Percentiles rank a stretch among this genome's conserved stretches.
Evolutionary conservation across 2,888 invertebrate genomes (phyloP).

Genomic region (Ectemnius lituratus): DNA sequence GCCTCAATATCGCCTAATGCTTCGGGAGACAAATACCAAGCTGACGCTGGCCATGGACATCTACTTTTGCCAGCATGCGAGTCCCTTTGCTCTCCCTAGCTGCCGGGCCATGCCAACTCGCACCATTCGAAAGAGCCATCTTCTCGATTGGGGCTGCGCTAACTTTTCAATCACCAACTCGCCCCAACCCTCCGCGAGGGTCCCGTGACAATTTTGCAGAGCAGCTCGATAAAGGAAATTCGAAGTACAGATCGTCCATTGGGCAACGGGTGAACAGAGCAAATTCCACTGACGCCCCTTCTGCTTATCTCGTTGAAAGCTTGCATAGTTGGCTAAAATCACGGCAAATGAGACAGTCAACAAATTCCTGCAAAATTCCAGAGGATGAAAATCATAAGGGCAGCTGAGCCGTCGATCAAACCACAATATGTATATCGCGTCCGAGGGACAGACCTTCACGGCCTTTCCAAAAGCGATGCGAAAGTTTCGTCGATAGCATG

Average conservation of each 20-base stretch:
- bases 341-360: slow-evolving; percentile 48
- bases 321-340: slow-evolving; percentile 39
- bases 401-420: slow-evolving; percentile 47
- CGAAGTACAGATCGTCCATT: slow-evolving; percentile 5
- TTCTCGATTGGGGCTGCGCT: slow-evolving; percentile 70
- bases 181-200: slow-evolving; percentile 28
- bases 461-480: slow-evolving; percentile 39
- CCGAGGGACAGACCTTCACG: slow-evolving; percentile 29
- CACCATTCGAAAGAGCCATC: slow-evolving; percentile 72
- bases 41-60: slow-evolving; percentile 51
- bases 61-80: slow-evolving; percentile 23
- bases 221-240: too few species aligned
- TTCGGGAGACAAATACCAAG: slow-evolving; percentile 69
- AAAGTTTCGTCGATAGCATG: slow-evolving; percentile 59
- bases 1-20: slow-evolving; percentile 68
- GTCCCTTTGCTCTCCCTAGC: slow-evolving; percentile 33
- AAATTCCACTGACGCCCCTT: too few species aligned
- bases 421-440: slow-evolving; percentile 52
- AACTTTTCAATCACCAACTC: slow-evolving; percentile 74
- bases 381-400: slow-evolving; percentile 50
- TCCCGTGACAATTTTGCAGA: slow-evolving; percentile 14
- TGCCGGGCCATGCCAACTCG: slow-evolving; percentile 57
- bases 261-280: neutral
- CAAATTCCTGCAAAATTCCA: slow-evolving; percentile 61
- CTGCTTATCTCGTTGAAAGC: neutral